These are phyloP conservation scores for Gila robusta DNA, from an alignment of 2,797 vertebrate species.

Conservation along the genomic window DNA sequence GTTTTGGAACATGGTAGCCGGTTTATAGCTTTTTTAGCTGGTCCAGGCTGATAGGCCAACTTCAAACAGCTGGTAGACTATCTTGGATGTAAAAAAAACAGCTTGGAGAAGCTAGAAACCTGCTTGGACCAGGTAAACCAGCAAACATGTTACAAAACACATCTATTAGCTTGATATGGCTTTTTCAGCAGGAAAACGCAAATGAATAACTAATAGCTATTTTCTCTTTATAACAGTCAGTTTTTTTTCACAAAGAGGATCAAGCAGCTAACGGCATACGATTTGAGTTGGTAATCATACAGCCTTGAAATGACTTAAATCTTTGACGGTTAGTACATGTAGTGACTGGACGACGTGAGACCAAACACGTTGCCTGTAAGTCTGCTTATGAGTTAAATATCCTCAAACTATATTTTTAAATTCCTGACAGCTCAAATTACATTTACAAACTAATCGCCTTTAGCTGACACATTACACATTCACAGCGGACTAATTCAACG, in stretches of 20 bases:
- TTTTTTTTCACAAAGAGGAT: neutral
- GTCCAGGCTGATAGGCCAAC: neutral
- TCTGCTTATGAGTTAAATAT: conserved; percentile 59
- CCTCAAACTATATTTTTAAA: conserved; percentile 70
- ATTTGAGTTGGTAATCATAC: neutral
- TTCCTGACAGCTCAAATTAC: conserved; percentile 73
- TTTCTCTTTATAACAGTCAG: neutral
- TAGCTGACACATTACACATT: conserved; percentile 70
- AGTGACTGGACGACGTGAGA: conserved; percentile 1
- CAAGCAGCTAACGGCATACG: neutral
- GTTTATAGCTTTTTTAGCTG: neutral
- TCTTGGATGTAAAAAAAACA: neutral
- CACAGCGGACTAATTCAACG: conserved; percentile 50
- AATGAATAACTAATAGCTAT: neutral
- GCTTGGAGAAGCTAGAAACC: neutral
- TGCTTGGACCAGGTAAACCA: neutral
- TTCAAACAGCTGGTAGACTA: neutral
- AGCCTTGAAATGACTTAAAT: neutral
- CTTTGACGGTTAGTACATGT: neutral
- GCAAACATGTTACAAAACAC: neutral
- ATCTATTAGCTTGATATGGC: neutral
- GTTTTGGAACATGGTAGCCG: neutral
- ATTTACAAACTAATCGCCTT: conserved; percentile 75
- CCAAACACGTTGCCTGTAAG: conserved; percentile 13
- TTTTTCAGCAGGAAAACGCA: neutral